Evolutionary conservation across 1,140 invertebrate species (phyloP).

Genomic region (Zophobas morio): DNA sequence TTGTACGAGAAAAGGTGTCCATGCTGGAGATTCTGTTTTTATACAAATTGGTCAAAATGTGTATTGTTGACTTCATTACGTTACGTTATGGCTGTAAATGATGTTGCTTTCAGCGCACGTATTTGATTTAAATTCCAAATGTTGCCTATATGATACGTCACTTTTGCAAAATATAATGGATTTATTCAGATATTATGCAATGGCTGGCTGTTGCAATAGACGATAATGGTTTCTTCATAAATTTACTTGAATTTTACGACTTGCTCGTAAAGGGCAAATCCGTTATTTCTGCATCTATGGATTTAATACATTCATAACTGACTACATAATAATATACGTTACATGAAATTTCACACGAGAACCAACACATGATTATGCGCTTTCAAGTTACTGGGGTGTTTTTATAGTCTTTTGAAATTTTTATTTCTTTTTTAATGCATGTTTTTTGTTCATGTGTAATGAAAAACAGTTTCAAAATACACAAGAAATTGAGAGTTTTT

Average conservation of each 20-base stretch:
- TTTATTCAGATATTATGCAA: constrained; percentile 21
- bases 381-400: too few species aligned
- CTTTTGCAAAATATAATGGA: constrained; percentile 23
- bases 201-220: constrained; percentile 4
- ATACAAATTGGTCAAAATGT: constrained; percentile 25
- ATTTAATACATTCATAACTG: not conserved
- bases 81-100: constrained; percentile 9
- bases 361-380: too few species aligned
- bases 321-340: too few species aligned
- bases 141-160: constrained; percentile 18
- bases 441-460: too few species aligned
- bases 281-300: constrained; percentile 14
- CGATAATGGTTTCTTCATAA: constrained; percentile 20
- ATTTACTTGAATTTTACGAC: constrained; percentile 23
- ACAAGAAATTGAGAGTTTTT: too few species aligned
- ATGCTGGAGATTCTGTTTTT: constrained; percentile 20
- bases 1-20: constrained; percentile 7
- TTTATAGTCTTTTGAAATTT: too few species aligned
- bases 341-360: too few species aligned
- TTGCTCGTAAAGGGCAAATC: constrained; percentile 28
- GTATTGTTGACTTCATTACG: constrained; percentile 33
- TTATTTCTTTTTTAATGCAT: too few species aligned
- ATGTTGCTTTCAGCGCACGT: constrained; percentile 38
- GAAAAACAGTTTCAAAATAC: too few species aligned
- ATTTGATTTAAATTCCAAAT: constrained; percentile 44